Percentiles rank a stretch among this genome's conserved stretches.
These are phyloP conservation scores for Sarcophaga subvicina DNA, from an alignment of 2,888 invertebrate genomes.

Conservation along the genomic window DNA sequence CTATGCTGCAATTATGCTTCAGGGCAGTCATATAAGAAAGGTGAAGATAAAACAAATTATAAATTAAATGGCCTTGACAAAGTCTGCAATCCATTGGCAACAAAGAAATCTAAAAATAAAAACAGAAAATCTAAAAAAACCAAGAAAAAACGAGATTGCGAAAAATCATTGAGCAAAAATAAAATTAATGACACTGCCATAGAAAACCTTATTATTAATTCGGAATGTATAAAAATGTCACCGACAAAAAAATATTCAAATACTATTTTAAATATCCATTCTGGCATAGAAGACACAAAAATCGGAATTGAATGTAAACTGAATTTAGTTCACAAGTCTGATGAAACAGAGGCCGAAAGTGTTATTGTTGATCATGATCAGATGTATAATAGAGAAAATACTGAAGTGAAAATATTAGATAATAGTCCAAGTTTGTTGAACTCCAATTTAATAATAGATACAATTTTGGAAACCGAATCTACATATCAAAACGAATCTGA, in stretches of 20 bases:
- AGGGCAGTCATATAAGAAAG: not conserved
- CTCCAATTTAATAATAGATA: not conserved
- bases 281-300: not conserved
- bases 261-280: not conserved
- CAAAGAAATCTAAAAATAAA: constrained; percentile 31
- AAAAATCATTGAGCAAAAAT: constrained; percentile 10
- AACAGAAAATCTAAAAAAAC: constrained; percentile 52
- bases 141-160: constrained; percentile 24
- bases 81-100: constrained; percentile 32
- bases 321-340: not conserved
- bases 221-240: not conserved
- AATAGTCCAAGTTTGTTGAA: not conserved
- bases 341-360: not conserved
- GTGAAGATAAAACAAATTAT: not conserved
- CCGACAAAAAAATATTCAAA: not conserved
- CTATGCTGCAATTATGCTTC: not conserved
- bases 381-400: not conserved
- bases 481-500: constrained; percentile 69
- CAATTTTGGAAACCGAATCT: constrained; percentile 70
- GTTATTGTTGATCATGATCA: too few relatives aligned
- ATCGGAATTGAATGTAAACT: not conserved
- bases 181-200: constrained; percentile 19
- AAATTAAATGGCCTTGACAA: constrained; percentile 22
- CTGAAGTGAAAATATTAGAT: not conserved
- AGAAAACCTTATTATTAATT: not conserved